These are phyloP conservation scores for Panthera tigris DNA, from an alignment of 2,113 vertebrate genomes.

Conservation along the genomic window DNA sequence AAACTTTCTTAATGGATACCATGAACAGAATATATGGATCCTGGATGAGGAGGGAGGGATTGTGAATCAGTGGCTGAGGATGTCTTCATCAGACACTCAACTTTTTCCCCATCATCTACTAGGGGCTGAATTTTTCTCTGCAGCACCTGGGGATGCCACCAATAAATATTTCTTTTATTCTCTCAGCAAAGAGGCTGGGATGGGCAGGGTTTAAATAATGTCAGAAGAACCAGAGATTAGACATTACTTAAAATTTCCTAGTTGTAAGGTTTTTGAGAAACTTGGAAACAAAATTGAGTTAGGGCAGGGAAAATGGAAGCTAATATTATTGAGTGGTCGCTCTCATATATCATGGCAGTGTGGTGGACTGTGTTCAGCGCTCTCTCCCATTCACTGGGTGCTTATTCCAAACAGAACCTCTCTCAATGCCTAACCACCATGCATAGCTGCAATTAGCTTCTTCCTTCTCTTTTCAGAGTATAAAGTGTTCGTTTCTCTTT, in stretches of 20 bases:
- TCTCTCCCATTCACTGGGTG: fast-evolving
- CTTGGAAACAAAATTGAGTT: background rate
- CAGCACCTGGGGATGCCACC: background rate
- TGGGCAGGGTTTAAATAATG: background rate
- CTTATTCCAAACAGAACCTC: background rate
- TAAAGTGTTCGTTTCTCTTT: background rate
- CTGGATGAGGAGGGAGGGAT: background rate
- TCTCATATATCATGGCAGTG: fast-evolving
- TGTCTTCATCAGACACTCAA: background rate
- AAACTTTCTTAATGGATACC: background rate
- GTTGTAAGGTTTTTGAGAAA: background rate
- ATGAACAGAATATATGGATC: background rate
- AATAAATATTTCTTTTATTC: background rate
- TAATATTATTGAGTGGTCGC: background rate
- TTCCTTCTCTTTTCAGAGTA: background rate
- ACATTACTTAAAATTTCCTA: background rate
- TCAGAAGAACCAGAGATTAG: background rate
- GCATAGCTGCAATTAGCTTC: background rate
- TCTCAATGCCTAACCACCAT: fast-evolving
- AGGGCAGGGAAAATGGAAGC: background rate
- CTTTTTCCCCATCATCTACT: background rate
- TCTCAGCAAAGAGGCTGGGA: background rate
- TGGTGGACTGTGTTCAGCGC: no score
- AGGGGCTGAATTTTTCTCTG: background rate
- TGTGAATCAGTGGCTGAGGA: fast-evolving